Conservation (phyloP, 1,140 invertebrate species). For the Chironomus striatipennis region DNA sequence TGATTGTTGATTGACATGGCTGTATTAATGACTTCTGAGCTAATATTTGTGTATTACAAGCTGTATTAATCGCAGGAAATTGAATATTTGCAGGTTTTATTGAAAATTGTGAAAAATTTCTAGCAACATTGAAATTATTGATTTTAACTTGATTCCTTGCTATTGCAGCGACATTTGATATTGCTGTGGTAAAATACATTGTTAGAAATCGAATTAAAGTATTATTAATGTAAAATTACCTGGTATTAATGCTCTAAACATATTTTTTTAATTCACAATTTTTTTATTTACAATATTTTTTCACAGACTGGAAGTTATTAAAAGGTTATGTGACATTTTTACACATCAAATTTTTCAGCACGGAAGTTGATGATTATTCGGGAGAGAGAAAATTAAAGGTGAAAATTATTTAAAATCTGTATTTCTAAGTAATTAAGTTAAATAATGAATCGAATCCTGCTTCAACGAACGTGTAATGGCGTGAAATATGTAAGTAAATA, state of each 20-base stretch:
- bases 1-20: conserved; percentile 28
- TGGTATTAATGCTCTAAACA: not conserved
- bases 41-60: conserved; percentile 14
- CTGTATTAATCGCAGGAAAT: not conserved
- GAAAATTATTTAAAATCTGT: not conserved
- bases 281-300: not conserved
- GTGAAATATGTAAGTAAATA: not conserved
- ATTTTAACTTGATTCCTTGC: not conserved
- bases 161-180: not conserved
- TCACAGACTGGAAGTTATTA: not conserved
- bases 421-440: not conserved
- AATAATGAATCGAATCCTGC: conserved; percentile 3
- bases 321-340: not conserved
- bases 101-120: conserved; percentile 26
- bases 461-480: not conserved
- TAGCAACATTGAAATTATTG: conserved; percentile 29
- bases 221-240: not conserved
- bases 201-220: not conserved
- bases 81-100: not conserved
- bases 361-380: not conserved
- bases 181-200: not conserved
- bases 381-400: not conserved
- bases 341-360: not conserved
- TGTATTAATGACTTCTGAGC: conserved; percentile 30
- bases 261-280: not conserved